phyloP scores from a whole-genome alignment of 2,113 vertebrate genomes.

The Mungos mungo region DNA sequence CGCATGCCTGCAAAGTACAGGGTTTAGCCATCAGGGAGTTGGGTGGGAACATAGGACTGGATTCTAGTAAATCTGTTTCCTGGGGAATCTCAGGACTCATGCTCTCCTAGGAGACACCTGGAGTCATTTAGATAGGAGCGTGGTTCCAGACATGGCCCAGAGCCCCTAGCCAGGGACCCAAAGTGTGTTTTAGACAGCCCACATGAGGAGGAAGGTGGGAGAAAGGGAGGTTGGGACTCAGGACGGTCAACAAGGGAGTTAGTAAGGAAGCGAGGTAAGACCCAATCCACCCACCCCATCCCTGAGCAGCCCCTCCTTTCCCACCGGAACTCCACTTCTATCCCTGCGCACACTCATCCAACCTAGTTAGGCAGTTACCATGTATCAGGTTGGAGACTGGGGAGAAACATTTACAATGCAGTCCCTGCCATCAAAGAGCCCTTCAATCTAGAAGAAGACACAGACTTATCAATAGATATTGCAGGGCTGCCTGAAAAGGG shows the following conservation, averaged over 20 bases:
- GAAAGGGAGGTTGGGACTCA: not conserved
- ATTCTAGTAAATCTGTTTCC: not conserved
- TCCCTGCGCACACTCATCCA: not conserved
- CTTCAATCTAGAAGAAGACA: not conserved
- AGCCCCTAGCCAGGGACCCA: not conserved
- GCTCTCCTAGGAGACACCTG: not conserved
- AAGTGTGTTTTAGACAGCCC: not conserved
- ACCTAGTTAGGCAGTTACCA: not conserved
- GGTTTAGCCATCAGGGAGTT: conserved; percentile 35
- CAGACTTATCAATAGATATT: not conserved
- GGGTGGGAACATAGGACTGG: not conserved
- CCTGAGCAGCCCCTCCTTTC: not conserved
- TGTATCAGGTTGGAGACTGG: not conserved
- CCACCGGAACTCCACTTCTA: not conserved
- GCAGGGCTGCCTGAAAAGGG: not conserved
- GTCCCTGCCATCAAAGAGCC: not conserved
- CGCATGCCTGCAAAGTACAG: not conserved
- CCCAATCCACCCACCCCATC: not conserved
- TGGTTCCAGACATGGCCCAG: not conserved
- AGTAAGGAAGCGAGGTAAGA: not conserved
- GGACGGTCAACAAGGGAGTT: not conserved
- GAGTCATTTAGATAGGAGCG: not conserved
- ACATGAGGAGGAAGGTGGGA: not conserved
- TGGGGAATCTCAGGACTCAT: not conserved
- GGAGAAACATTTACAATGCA: not conserved